Conservation (phyloP, 2,113 vertebrate genomes). For the Vulpes vulpes region DNA sequence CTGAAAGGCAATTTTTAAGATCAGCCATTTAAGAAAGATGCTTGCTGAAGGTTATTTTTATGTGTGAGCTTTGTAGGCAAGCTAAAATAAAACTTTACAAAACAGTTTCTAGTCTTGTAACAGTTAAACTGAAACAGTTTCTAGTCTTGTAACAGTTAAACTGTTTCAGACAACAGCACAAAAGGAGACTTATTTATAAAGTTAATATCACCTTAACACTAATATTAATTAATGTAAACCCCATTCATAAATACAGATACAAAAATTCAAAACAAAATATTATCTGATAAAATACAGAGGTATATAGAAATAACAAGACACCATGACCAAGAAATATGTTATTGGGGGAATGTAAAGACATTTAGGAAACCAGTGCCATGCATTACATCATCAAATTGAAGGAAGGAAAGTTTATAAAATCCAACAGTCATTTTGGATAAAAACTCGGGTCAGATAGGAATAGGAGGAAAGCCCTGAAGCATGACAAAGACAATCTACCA, state of each 20-base stretch:
- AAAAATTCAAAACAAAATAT: constrained; percentile 36
- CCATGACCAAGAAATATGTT: neutral
- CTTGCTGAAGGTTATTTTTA: neutral
- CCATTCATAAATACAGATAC: neutral
- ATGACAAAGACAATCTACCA: neutral
- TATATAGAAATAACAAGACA: neutral
- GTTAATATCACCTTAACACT: neutral
- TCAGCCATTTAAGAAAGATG: neutral
- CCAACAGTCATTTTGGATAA: neutral
- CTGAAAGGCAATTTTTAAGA: neutral
- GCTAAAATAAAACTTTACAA: neutral
- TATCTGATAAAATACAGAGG: neutral
- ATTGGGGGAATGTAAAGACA: neutral
- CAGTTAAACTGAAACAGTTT: neutral
- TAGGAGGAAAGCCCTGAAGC: neutral
- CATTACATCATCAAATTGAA: neutral
- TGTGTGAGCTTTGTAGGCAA: neutral
- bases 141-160: neutral
- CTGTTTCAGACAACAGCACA: neutral
- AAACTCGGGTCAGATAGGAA: neutral
- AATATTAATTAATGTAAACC: constrained; percentile 40
- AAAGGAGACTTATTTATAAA: neutral
- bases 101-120: neutral
- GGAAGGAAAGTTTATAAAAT: neutral
- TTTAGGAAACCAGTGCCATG: neutral